Conservation (phyloP, 2,888 invertebrate species). For the Drosophila birchii region DNA sequence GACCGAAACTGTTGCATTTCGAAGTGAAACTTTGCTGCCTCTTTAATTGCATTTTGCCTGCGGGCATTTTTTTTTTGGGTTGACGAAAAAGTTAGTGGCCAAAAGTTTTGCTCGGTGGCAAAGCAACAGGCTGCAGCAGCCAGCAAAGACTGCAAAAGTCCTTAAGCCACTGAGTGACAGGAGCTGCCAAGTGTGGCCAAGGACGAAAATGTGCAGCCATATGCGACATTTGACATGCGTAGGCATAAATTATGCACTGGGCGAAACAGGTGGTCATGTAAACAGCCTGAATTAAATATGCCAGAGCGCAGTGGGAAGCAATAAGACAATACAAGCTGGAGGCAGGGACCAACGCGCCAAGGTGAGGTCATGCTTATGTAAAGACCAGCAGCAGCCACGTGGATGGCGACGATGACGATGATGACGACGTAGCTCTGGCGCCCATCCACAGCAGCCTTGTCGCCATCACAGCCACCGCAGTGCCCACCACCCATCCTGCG, state of each 20-base stretch:
- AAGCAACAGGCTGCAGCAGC: constrained; percentile 48
- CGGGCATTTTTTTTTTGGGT: constrained; percentile 32
- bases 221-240: constrained; percentile 50
- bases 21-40: constrained; percentile 9
- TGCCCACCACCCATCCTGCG: constrained; percentile 25
- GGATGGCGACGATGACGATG: constrained; percentile 40
- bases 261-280: constrained; percentile 45
- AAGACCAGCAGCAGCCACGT: constrained; percentile 49
- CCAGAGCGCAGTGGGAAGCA: constrained; percentile 42
- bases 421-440: constrained; percentile 46
- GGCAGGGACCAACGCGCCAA: constrained; percentile 25
- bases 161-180: constrained; percentile 50
- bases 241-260: constrained; percentile 50
- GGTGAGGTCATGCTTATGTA: constrained; percentile 75
- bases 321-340: constrained; percentile 10
- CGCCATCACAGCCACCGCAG: constrained; percentile 9
- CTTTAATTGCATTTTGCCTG: constrained; percentile 48
- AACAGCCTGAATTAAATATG: constrained; percentile 50
- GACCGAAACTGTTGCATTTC: constrained; percentile 30
- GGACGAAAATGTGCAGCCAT: constrained; percentile 37
- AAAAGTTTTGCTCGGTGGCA: constrained; percentile 29
- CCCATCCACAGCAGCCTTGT: constrained; percentile 45
- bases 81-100: constrained; percentile 43
- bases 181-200: constrained; percentile 32
- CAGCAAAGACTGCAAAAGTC: constrained; percentile 34